Evolutionary conservation across 2,888 invertebrate genomes (phyloP).

Genomic region (Nomada flava): DNA sequence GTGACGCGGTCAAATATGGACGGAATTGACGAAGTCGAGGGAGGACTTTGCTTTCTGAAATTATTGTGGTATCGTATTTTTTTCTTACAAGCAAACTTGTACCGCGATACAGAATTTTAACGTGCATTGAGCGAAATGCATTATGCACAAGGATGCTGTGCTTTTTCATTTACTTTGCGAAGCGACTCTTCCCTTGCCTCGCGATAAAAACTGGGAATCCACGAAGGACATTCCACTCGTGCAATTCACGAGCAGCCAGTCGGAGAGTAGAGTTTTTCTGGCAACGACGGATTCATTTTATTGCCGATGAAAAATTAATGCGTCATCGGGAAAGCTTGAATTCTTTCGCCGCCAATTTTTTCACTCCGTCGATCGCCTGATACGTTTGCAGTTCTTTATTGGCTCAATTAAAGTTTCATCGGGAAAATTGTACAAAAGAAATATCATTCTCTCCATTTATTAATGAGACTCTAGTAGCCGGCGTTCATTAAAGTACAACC

Average conservation of each 20-base stretch:
- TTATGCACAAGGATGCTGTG: slow-evolving; percentile 45
- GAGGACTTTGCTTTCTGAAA: background rate
- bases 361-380: background rate
- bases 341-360: slow-evolving; percentile 6
- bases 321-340: background rate
- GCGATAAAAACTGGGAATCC: slow-evolving; percentile 50
- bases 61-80: background rate
- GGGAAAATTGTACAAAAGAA: too few relatives aligned
- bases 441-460: slow-evolving; percentile 24
- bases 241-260: slow-evolving; percentile 3
- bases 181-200: slow-evolving; percentile 44
- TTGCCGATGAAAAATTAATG: slow-evolving; percentile 7
- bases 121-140: slow-evolving; percentile 36
- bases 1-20: slow-evolving; percentile 24
- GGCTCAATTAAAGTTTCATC: too few relatives aligned
- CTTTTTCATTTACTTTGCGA: slow-evolving; percentile 52
- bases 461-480: slow-evolving; percentile 41
- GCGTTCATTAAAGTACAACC: slow-evolving; percentile 28
- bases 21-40: background rate
- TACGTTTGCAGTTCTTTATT: too few relatives aligned
- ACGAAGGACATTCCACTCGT: slow-evolving; percentile 43
- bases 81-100: background rate
- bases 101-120: background rate
- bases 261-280: slow-evolving; percentile 16
- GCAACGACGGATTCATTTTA: slow-evolving; percentile 18